phyloP scores from a whole-genome alignment of 2,888 invertebrate species.

The Sarcophaga variegata region DNA sequence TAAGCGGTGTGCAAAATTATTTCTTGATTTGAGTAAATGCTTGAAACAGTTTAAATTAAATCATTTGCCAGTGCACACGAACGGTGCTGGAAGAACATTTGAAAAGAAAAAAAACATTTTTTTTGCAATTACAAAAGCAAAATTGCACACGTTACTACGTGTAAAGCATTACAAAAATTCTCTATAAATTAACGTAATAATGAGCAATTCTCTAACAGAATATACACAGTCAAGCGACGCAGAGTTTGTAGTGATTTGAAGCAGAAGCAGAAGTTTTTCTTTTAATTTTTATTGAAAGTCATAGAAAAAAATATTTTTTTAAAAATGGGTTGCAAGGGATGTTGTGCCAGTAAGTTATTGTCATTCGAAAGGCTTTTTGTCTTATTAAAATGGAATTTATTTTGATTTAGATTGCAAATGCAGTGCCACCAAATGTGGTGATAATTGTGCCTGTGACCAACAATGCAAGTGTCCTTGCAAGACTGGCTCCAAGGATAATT shows the following conservation, averaged over 20 bases:
- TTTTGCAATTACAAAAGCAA: not conserved
- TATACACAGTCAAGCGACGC: not conserved
- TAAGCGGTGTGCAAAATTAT: constrained; percentile 58
- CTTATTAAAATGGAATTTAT: not conserved
- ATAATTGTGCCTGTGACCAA: constrained; percentile 75
- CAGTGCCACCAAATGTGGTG: constrained; percentile 75
- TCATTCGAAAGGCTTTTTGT: not conserved
- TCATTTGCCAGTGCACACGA: constrained; percentile 57
- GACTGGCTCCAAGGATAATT: constrained; percentile 70
- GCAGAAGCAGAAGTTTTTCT: not conserved
- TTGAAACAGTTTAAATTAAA: constrained; percentile 27
- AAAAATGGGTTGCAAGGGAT: constrained; percentile 76
- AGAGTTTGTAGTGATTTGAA: constrained; percentile 27
- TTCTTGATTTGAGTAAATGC: not conserved
- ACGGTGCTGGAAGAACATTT: no score
- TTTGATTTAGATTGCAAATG: constrained; percentile 75
- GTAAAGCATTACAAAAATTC: constrained; percentile 44
- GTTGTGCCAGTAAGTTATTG: constrained; percentile 73
- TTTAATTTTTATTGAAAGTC: not conserved
- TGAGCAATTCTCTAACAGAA: constrained; percentile 5
- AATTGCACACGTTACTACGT: constrained; percentile 61
- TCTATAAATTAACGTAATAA: not conserved
- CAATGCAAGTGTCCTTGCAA: constrained; percentile 76
- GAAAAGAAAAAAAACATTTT: no score
- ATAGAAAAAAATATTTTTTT: not conserved